These are phyloP conservation scores for Bombylius discolor DNA, from an alignment of 2,888 invertebrate species.

Conservation along the genomic window DNA sequence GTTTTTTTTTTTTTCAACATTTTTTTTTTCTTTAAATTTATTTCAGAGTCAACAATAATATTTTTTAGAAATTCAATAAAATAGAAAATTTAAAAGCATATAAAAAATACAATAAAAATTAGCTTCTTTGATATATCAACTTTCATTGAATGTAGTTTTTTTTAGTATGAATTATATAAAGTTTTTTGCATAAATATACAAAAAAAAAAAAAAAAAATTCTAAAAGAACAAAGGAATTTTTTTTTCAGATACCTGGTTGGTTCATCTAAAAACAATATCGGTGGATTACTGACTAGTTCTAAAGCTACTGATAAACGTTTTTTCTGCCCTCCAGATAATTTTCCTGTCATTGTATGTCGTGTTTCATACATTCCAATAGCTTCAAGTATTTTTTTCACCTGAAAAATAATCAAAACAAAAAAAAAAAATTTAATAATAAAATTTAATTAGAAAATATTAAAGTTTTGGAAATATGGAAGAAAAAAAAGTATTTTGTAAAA, in stretches of 20 bases:
- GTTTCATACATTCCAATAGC: conserved; percentile 59
- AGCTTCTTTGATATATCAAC: too few relatives aligned
- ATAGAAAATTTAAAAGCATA: too few relatives aligned
- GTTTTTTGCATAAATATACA: neutral
- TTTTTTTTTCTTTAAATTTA: too few relatives aligned
- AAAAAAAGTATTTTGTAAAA: too few relatives aligned
- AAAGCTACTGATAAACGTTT: conserved; percentile 82
- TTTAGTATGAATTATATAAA: neutral
- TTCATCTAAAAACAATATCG: conserved; percentile 87
- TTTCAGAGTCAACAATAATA: too few relatives aligned
- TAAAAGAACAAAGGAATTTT: too few relatives aligned
- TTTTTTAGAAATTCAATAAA: too few relatives aligned
- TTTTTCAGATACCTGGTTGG: conserved; percentile 64
- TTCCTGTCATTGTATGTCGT: conserved; percentile 51
- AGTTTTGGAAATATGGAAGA: too few relatives aligned
- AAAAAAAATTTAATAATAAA: conserved; percentile 8
- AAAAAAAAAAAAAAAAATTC: too few relatives aligned
- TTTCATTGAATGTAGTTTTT: neutral
- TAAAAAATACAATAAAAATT: too few relatives aligned
- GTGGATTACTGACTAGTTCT: conserved; percentile 83
- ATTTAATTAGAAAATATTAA: too few relatives aligned
- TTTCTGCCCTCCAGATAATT: conserved; percentile 78
- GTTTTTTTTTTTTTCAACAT: too few relatives aligned
- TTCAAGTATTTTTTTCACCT: conserved; percentile 69
- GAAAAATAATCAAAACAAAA: conserved; percentile 15